A percentile compares a stretch with the other conserved stretches of the same genome.
These are phyloP conservation scores for Cheilosia vulpina DNA, from an alignment of 2,888 invertebrate species.

Conservation along the genomic window DNA sequence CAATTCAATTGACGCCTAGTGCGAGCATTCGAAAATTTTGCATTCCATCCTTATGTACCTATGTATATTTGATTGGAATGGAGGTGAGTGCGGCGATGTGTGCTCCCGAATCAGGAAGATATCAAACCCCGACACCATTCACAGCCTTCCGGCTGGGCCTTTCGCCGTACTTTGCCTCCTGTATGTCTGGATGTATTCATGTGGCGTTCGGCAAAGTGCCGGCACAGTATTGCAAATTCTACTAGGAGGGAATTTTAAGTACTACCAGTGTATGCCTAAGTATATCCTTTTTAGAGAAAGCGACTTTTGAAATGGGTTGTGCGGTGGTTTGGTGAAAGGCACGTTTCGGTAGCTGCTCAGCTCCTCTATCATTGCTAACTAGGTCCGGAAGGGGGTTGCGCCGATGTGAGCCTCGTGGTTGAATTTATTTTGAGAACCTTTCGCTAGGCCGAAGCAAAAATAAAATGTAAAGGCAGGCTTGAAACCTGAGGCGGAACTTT, in stretches of 20 bases:
- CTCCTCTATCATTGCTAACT: slow-evolving; percentile 31
- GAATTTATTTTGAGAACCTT: slow-evolving; percentile 38
- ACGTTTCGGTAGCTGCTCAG: slow-evolving; percentile 54
- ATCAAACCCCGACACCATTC: slow-evolving; percentile 31
- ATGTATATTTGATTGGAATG: slow-evolving; percentile 7
- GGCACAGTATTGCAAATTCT: slow-evolving; percentile 20
- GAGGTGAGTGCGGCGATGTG: slow-evolving; percentile 25
- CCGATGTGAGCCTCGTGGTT: slow-evolving; percentile 15
- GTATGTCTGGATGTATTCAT: slow-evolving; percentile 33
- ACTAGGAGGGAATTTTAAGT: slow-evolving; percentile 43
- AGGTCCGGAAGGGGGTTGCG: slow-evolving; percentile 20
- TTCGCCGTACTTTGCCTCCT: background rate
- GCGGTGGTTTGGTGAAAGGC: slow-evolving; percentile 48
- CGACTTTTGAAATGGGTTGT: slow-evolving; percentile 44
- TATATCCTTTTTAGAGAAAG: slow-evolving; percentile 33
- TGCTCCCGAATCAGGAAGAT: slow-evolving; percentile 47
- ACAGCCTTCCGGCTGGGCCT: slow-evolving; percentile 14
- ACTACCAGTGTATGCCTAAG: slow-evolving; percentile 18
- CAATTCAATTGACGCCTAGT: slow-evolving; percentile 66
- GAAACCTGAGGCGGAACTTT: slow-evolving; percentile 14
- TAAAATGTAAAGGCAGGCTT: slow-evolving; percentile 7
- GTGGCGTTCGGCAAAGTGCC: slow-evolving; percentile 32
- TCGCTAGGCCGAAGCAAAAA: background rate
- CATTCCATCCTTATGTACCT: slow-evolving; percentile 27
- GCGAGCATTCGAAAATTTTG: slow-evolving; percentile 50